Conservation (phyloP, 2,888 invertebrate species). For the Eupithecia abbreviata region DNA sequence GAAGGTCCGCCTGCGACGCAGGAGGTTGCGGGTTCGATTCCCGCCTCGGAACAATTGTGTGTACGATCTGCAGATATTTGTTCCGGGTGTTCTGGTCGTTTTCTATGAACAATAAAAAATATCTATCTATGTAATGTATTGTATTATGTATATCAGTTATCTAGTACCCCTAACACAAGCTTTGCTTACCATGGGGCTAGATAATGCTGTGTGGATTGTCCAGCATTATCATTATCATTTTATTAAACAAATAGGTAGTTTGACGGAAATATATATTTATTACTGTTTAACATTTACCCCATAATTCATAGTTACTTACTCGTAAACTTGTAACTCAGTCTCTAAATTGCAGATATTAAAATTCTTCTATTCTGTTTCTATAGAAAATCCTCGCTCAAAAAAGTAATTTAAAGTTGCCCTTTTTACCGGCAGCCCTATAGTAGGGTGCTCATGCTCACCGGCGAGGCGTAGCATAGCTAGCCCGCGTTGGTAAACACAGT, state of each 20-base stretch:
- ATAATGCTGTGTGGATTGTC: too few species aligned
- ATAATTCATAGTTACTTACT: neutral
- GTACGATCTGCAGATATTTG: too few species aligned
- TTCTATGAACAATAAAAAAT: too few species aligned
- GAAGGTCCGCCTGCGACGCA: too few species aligned
- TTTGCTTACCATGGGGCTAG: too few species aligned
- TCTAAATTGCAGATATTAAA: neutral
- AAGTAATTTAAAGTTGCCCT: constrained; percentile 29
- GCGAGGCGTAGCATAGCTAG: constrained; percentile 47
- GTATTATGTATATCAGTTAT: too few species aligned
- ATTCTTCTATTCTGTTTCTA: constrained; percentile 1
- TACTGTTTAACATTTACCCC: neutral
- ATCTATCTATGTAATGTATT: too few species aligned
- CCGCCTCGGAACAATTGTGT: too few species aligned
- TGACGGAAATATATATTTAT: neutral
- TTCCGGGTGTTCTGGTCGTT: too few species aligned
- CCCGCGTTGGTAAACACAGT: constrained; percentile 69
- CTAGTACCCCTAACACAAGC: too few species aligned
- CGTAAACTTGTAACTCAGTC: neutral
- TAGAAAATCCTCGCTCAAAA: constrained; percentile 1
- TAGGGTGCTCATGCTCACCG: constrained; percentile 66
- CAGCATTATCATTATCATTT: too few species aligned
- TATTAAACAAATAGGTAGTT: neutral
- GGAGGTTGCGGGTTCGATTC: too few species aligned
- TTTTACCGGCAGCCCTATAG: constrained; percentile 52